Conservation (phyloP, 2,888 invertebrate species). For the Agrochola lychnidis region DNA sequence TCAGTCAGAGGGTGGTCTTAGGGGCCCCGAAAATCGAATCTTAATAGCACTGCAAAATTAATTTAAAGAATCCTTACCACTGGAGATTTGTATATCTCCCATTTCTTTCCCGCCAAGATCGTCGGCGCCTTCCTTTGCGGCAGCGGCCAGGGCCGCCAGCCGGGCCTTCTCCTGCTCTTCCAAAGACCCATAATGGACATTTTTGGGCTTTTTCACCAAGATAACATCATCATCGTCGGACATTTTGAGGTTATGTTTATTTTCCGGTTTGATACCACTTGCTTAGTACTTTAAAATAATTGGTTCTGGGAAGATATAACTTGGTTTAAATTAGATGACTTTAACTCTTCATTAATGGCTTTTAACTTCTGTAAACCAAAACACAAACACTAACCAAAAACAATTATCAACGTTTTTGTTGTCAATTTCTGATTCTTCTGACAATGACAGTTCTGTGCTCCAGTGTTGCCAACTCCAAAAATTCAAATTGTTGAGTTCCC, state of each 20-base stretch:
- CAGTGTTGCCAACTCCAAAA: no score
- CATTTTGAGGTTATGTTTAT: conserved; percentile 90
- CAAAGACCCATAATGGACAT: conserved; percentile 96
- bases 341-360: not conserved
- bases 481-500: no score
- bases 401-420: not conserved
- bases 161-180: conserved; percentile 95
- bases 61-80: conserved; percentile 82
- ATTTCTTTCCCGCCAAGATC: conserved; percentile 91
- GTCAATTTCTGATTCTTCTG: not conserved
- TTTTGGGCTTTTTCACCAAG: conserved; percentile 94
- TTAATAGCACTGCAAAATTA: not conserved
- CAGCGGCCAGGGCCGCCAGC: conserved; percentile 90
- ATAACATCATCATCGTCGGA: conserved; percentile 96
- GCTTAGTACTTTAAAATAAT: conserved; percentile 11
- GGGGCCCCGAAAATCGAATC: not conserved
- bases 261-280: conserved; percentile 18
- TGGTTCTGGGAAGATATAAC: not conserved
- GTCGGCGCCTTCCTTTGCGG: conserved; percentile 91
- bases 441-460: no score
- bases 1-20: not conserved
- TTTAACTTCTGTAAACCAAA: not conserved
- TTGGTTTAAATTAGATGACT: not conserved
- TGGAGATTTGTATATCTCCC: conserved; percentile 92
- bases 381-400: conserved; percentile 11